phyloP scores from a whole-genome alignment of 1,140 invertebrate genomes.

The Drosophila jambulina region DNA sequence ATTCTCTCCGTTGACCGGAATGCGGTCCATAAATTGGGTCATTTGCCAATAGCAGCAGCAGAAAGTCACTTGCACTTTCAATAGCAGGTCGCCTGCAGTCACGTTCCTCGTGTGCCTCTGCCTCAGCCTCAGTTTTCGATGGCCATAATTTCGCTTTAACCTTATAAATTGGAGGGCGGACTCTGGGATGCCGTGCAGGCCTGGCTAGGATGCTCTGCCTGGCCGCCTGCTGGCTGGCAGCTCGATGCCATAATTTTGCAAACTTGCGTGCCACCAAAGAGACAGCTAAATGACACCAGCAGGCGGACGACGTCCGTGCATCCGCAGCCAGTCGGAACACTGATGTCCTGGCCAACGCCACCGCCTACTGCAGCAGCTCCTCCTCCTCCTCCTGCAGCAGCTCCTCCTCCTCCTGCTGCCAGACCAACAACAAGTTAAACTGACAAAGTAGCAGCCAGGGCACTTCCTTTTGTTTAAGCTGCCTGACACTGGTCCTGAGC shows the following conservation, averaged over 20 bases:
- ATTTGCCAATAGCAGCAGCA: constrained; percentile 77
- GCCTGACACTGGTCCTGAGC: constrained; percentile 65
- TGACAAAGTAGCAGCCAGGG: constrained; percentile 80
- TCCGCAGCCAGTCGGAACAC: constrained; percentile 65
- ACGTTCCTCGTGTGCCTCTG: constrained; percentile 37
- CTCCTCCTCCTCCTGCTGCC: constrained; percentile 6
- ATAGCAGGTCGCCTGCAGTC: constrained; percentile 65
- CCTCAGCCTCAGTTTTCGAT: constrained; percentile 8
- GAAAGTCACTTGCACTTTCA: constrained; percentile 79
- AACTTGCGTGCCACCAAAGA: constrained; percentile 77
- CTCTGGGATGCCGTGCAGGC: not conserved
- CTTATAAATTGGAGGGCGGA: constrained; percentile 74
- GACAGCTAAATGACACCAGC: constrained; percentile 69
- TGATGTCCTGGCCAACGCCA: constrained; percentile 15
- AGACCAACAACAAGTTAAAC: constrained; percentile 63
- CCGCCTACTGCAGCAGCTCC: not conserved
- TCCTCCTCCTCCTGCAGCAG: not conserved
- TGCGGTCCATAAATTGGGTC: constrained; percentile 78
- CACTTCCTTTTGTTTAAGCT: constrained; percentile 82
- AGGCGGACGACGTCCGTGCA: constrained; percentile 59
- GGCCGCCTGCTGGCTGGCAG: constrained; percentile 21
- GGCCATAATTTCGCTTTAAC: constrained; percentile 73
- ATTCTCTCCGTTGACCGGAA: constrained; percentile 67
- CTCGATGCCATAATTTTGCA: constrained; percentile 78
- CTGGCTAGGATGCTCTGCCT: not conserved